phyloP scores from a whole-genome alignment of 2,888 invertebrate genomes.

The Heterodera filipjevi region DNA sequence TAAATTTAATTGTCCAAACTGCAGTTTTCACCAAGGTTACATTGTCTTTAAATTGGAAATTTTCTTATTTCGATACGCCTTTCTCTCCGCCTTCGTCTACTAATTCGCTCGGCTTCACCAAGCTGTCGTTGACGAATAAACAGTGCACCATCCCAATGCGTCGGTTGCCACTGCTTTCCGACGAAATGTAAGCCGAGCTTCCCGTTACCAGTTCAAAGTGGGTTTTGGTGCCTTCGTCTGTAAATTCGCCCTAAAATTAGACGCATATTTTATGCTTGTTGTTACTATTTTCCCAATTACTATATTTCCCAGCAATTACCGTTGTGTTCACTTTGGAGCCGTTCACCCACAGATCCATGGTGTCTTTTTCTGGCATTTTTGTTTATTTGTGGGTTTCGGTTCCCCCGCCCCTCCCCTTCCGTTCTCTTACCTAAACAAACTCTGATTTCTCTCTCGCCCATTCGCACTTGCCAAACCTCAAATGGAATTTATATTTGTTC shows the following conservation, averaged over 20 bases:
- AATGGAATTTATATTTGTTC: not conserved
- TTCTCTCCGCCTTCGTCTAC: not conserved
- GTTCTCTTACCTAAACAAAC: constrained; percentile 75
- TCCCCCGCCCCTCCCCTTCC: not conserved
- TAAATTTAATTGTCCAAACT: too few species aligned
- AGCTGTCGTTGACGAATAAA: constrained; percentile 50
- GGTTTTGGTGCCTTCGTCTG: constrained; percentile 83
- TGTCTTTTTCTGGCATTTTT: constrained; percentile 67
- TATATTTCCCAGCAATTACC: constrained; percentile 66
- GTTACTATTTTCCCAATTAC: too few species aligned
- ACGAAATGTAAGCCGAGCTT: constrained; percentile 21
- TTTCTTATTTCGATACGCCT: not conserved
- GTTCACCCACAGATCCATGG: constrained; percentile 79
- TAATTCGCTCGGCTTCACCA: constrained; percentile 21
- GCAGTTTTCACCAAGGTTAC: too few species aligned
- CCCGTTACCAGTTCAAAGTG: constrained; percentile 73
- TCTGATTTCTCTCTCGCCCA: constrained; percentile 68
- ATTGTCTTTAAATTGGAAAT: too few species aligned
- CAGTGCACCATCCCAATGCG: constrained; percentile 70
- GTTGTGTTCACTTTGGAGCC: constrained; percentile 75
- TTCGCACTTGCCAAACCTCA: constrained; percentile 72
- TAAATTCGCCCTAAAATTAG: constrained; percentile 76
- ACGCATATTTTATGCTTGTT: too few species aligned
- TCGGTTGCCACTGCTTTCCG: constrained; percentile 71
- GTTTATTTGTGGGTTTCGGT: not conserved